A percentile compares a stretch with the other conserved stretches of the same genome.
phyloP scores from a whole-genome alignment of 1,140 invertebrate genomes.

The Trinorchestia longiramus region DNA sequence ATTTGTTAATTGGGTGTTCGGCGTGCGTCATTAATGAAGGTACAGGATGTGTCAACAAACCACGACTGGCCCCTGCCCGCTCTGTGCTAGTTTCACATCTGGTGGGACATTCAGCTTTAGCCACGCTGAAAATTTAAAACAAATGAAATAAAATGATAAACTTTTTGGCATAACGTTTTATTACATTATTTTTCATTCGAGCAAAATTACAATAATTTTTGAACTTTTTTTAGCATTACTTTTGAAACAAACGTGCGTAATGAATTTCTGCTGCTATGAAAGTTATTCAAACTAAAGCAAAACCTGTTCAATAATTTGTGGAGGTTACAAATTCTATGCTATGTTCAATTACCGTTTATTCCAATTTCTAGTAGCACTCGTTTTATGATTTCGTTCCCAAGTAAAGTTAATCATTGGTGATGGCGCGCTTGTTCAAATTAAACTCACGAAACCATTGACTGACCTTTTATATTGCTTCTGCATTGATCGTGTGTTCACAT shows the following conservation, averaged over 20 bases:
- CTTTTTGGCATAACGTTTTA: not conserved
- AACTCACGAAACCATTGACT: not conserved
- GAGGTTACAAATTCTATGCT: not conserved
- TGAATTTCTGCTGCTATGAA: not conserved
- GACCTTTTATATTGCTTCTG: not conserved
- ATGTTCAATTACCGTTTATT: not conserved
- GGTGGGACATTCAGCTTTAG: not conserved
- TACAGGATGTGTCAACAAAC: not conserved
- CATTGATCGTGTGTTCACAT: not conserved
- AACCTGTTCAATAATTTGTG: too few species aligned
- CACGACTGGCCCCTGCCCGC: not conserved
- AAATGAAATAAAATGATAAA: not conserved
- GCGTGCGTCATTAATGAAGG: not conserved
- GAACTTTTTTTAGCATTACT: not conserved
- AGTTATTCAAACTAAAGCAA: not conserved
- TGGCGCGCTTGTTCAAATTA: not conserved
- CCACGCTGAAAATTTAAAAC: not conserved
- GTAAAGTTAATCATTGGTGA: not conserved
- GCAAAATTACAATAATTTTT: not conserved
- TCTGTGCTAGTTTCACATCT: not conserved
- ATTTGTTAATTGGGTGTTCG: conserved; percentile 27
- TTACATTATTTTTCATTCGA: not conserved
- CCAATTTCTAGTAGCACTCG: not conserved
- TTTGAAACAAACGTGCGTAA: not conserved
- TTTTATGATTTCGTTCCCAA: not conserved